phyloP scores from a whole-genome alignment of 2,113 vertebrate genomes.

The Ceratotherium simum region DNA sequence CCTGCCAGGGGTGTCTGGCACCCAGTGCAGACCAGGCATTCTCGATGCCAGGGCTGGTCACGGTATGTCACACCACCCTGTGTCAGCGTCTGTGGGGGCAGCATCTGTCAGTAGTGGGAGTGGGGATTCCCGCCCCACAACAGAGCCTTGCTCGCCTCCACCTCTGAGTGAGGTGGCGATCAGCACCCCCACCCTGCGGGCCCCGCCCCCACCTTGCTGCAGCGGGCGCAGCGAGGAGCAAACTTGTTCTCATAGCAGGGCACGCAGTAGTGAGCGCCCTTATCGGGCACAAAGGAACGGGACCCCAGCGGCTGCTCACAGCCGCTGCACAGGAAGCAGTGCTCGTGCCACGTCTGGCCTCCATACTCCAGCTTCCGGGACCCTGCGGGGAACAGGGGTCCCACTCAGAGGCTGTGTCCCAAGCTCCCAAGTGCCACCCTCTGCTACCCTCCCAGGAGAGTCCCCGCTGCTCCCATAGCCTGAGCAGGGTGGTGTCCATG shows the following conservation, averaged over 20 bases:
- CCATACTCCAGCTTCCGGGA: constrained; percentile 97
- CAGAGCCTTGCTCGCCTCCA: background rate
- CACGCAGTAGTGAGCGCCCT: constrained; percentile 98
- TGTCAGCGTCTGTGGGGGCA: constrained; percentile 91
- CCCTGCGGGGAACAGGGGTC: constrained; percentile 87
- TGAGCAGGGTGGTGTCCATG: background rate
- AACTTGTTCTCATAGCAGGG: constrained; percentile 99
- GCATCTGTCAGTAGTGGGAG: constrained; percentile 28
- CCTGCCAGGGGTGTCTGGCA: constrained; percentile 97
- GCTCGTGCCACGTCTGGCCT: constrained; percentile 97
- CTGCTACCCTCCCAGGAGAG: background rate
- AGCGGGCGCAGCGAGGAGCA: constrained; percentile 96
- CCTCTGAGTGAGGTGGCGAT: background rate
- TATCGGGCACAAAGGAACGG: constrained; percentile 98
- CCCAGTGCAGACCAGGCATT: constrained; percentile 97
- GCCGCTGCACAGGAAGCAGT: constrained; percentile 97
- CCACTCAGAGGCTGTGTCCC: constrained; percentile 43
- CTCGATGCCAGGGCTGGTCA: constrained; percentile 98
- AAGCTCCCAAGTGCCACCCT: background rate
- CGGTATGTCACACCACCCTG: constrained; percentile 99
- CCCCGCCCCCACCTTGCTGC: constrained; percentile 93
- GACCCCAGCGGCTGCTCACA: constrained; percentile 98
- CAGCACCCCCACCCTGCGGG: background rate
- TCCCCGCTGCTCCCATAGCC: background rate
- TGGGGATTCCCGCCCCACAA: constrained; percentile 33